Evolutionary conservation across 2,888 invertebrate species (phyloP), one percentile per base, ranked within the genome.

Genomic region (Yponomeuta plumbellus): DNA sequence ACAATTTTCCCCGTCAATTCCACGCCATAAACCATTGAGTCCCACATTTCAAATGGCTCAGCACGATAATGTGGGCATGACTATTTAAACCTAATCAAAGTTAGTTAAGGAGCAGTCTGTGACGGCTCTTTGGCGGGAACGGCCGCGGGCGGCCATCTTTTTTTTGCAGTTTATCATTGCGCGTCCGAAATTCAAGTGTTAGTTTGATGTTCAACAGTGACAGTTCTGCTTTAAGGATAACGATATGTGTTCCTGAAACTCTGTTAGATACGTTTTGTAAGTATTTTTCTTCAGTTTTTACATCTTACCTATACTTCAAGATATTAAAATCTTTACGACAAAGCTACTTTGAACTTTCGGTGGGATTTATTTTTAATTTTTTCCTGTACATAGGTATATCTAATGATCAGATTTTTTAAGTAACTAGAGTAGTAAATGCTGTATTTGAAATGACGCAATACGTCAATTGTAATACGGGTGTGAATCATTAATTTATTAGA

Each of bases 11-110:
- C 56, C 11, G 57, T n/a, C 57, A 3, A 10, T 57, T 59, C 44
- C 44, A 5, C 4, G 44, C 44, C 20, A 62, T n/a, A 40, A 62
- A 62, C n/a, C 62, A 26, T 2, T 23, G 78, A 80, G 77, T 78
- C 79, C 78, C 80, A 83, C 82, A 84, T 79, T 74, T 80, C 80
- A 78, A 84, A 80, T 80, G 44, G 44, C 44, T 17, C 44, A 52
- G 44, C 44, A 17, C 26, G 91, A 92, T 92, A 91, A 91, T 88
- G 81, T 88, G 86, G 84, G 86, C 85, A 85, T 83, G 83, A 85
- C 93, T 93, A 93, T 93, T 93, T 93, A 92, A 93, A 92, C 91
- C 90, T 93, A 93, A 93, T 93, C 93, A 93, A 92, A 88, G 83
- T 85, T 89, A 82, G 91, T 92, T 92, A 92, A 90, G 90, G 87